phyloP scores from a whole-genome alignment of 2,888 invertebrate genomes.

The Azorinus chamasolen region DNA sequence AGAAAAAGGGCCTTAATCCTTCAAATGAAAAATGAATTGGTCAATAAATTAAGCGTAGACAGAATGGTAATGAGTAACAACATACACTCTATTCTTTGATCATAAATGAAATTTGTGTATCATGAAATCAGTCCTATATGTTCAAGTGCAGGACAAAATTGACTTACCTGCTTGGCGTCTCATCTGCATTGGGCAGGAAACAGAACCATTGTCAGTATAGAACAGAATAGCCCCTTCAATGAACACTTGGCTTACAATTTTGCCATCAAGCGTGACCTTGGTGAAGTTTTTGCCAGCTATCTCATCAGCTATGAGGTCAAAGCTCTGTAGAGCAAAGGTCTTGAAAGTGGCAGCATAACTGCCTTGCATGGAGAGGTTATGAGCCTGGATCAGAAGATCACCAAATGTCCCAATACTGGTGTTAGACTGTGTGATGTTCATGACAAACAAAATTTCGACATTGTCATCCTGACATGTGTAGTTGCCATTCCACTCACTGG shows the following conservation, averaged over 20 bases:
- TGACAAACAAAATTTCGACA: constrained; percentile 19
- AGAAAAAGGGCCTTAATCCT: too few relatives aligned
- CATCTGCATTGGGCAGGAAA: constrained; percentile 36
- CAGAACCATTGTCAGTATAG: constrained; percentile 2
- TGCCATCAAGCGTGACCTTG: constrained; percentile 50
- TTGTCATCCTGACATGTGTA: constrained; percentile 57
- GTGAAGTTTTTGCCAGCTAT: constrained; percentile 49
- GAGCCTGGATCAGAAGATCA: constrained; percentile 30
- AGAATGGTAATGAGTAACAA: neutral
- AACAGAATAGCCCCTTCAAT: constrained; percentile 58
- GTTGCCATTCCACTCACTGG: constrained; percentile 69
- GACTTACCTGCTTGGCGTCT: constrained; percentile 42
- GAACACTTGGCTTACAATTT: constrained; percentile 26
- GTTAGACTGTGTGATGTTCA: constrained; percentile 54
- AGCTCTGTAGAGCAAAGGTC: constrained; percentile 39
- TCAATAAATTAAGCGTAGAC: neutral
- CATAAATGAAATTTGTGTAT: too few relatives aligned
- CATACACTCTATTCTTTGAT: too few relatives aligned
- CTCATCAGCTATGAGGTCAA: constrained; percentile 20
- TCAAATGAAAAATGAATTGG: neutral
- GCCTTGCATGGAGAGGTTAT: constrained; percentile 32
- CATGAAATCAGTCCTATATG: too few relatives aligned
- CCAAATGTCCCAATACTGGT: constrained; percentile 43
- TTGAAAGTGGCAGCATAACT: constrained; percentile 37
- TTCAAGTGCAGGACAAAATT: too few relatives aligned